A percentile compares a stretch with the other conserved stretches of the same genome.
These are phyloP conservation scores for Globia sparganii DNA, from an alignment of 2,888 invertebrate genomes.

Conservation along the genomic window DNA sequence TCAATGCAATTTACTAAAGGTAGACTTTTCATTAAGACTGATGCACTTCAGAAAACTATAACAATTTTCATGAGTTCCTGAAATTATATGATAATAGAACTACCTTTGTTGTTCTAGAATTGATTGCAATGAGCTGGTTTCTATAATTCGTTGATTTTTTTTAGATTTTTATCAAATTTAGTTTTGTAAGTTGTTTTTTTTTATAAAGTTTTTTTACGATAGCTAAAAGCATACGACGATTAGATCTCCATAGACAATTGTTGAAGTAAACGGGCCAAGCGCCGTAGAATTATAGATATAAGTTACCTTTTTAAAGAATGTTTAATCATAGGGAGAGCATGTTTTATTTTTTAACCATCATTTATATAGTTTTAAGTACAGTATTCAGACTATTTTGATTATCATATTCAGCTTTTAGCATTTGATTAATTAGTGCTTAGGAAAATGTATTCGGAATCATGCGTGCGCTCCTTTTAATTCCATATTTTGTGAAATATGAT, in stretches of 20 bases:
- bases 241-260: slow-evolving; percentile 85
- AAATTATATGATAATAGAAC: slow-evolving; percentile 56
- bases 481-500: slow-evolving; percentile 87
- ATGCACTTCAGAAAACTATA: slow-evolving; percentile 43
- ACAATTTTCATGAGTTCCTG: slow-evolving; percentile 53
- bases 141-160: slow-evolving; percentile 73
- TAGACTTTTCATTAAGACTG: slow-evolving; percentile 41
- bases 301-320: slow-evolving; percentile 71
- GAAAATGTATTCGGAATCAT: slow-evolving; percentile 63
- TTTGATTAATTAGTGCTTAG: slow-evolving; percentile 79
- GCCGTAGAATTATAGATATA: slow-evolving; percentile 72
- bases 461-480: slow-evolving; percentile 76
- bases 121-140: slow-evolving; percentile 68
- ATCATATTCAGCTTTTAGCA: slow-evolving; percentile 81
- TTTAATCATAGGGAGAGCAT: slow-evolving; percentile 82
- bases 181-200: slow-evolving; percentile 76
- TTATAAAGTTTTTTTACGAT: slow-evolving; percentile 80
- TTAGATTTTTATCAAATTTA: slow-evolving; percentile 75
- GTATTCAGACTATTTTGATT: slow-evolving; percentile 76
- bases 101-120: slow-evolving; percentile 60
- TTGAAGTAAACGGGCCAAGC: slow-evolving; percentile 86
- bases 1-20: slow-evolving; percentile 60
- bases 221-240: slow-evolving; percentile 87
- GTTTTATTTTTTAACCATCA: slow-evolving; percentile 86
- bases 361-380: slow-evolving; percentile 75